Evolutionary conservation across 2,797 vertebrate species (phyloP).

Genomic region (Lutjanus campechanus): DNA sequence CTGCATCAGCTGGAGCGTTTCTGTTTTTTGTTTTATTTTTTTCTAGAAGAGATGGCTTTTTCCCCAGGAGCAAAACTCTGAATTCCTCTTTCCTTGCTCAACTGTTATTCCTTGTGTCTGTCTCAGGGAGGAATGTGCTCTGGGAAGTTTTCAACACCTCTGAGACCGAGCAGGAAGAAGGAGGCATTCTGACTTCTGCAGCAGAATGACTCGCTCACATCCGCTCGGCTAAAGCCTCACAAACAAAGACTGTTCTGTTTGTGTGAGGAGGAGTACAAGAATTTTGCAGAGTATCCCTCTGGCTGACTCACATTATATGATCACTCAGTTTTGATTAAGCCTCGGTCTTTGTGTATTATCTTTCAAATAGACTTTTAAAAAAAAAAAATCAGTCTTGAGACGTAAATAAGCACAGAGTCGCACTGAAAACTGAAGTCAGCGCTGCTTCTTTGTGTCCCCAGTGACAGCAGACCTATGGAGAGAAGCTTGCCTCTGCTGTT

Average conservation of each 20-base stretch:
- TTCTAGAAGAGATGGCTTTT: conserved; percentile 27
- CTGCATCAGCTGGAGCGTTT: conserved; percentile 28
- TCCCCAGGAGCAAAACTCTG: conserved; percentile 34
- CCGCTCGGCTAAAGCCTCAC: conserved; percentile 66
- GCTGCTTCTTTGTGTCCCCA: conserved; percentile 8
- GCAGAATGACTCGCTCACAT: conserved; percentile 70
- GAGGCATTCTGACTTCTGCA: conserved; percentile 68
- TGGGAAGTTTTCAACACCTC: conserved; percentile 83
- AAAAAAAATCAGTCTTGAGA: background rate
- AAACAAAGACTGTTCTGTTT: conserved; percentile 79
- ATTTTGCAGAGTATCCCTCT: conserved; percentile 34
- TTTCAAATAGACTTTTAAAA: background rate
- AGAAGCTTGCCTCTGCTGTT: conserved; percentile 12
- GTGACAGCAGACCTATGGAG: conserved; percentile 30
- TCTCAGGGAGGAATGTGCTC: conserved; percentile 77
- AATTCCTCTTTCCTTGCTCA: conserved; percentile 64
- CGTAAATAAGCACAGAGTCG: conserved; percentile 9
- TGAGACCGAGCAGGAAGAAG: conserved; percentile 82
- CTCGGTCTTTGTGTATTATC: background rate
- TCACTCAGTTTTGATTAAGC: conserved; percentile 40
- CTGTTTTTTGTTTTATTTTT: conserved; percentile 13
- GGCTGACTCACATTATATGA: conserved; percentile 56
- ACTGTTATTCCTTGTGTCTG: conserved; percentile 71
- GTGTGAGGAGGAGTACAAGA: conserved; percentile 46
- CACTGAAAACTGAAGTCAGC: background rate